Evolutionary conservation across 2,113 vertebrate genomes (phyloP), one percentile per base, ranked within the genome.

Genomic region (Beaufortia kweichowensis): DNA sequence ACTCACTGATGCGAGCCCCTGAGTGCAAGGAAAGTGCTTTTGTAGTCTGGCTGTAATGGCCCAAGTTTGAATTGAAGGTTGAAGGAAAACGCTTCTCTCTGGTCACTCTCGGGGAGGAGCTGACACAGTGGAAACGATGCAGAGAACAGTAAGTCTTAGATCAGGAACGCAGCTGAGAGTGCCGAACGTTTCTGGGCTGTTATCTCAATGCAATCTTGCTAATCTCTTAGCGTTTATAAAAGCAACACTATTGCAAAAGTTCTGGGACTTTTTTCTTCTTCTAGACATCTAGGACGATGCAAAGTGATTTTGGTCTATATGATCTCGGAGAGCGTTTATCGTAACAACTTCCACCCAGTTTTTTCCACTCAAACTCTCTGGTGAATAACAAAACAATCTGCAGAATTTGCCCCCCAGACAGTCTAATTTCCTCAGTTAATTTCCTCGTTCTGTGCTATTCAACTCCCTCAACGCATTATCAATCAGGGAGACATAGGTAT

Each of bases 41-140:
- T 92, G 92, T 92, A 92, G 91, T 92, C 91, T 90, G 90, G 88
- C 91, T 92, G 90, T 93, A 93, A 93, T 93, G 91, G 91, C 86
- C 90, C 90, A 91, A 93, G 91, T 92, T 91, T 92, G 90, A 93
- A 92, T 92, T 93, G 91, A 92, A 92, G 92, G 92, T 91, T 92
- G 92, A 88, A 86, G 90, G 87, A 91, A 92, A 93, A 92, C 90
- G 90, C 90, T 89, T 88, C 90, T 90, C 91, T 91, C 88, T 86
- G 75, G 87, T 89, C 87, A 87, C 80, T 85, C 88, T 88, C 88
- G 85, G 86, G 90, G 90, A 91, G 90, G 88, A 91, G 90, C 90
- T 91, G 92, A 92, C 90, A 91, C 88, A 91, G 89, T 90, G 88
- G 89, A 91, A 91, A 91, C 90, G 90, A 89, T 90, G 87, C 80